Percentiles rank a stretch among this genome's conserved stretches.
Conservation (phyloP, 2,888 invertebrate genomes). For the Schizaphis graminum region DNA sequence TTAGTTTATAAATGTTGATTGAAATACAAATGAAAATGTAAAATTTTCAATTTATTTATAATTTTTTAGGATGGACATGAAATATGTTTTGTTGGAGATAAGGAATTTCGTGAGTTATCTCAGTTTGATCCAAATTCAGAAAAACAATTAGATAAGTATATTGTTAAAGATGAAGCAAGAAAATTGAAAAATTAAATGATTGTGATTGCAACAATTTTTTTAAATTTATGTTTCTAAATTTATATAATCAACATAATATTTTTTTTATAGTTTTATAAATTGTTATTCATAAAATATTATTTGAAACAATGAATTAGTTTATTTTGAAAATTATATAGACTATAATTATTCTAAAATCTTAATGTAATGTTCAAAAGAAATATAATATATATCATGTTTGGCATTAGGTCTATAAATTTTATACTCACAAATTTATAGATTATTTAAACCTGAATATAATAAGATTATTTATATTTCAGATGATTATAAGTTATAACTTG, state of each 20-base stretch:
- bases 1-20: not conserved
- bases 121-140: conserved; percentile 88
- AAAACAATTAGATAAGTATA: conserved; percentile 82
- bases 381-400: not conserved
- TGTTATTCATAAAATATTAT: not conserved
- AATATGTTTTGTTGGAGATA: conserved; percentile 98
- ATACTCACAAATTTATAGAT: not conserved
- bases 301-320: not conserved
- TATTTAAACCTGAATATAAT: not conserved
- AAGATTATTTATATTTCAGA: not conserved
- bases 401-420: not conserved
- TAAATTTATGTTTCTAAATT: conserved; percentile 1
- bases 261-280: conserved; percentile 28
- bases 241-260: not conserved
- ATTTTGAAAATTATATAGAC: not conserved
- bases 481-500: not conserved
- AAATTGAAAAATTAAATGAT: conserved; percentile 59
- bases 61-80: conserved; percentile 87
- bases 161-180: conserved; percentile 71
- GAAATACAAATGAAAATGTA: not conserved
- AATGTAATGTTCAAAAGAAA: not conserved
- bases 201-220: not conserved
- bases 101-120: conserved; percentile 90
- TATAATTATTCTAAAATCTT: not conserved
- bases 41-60: conserved; percentile 56